Conservation (phyloP, 2,113 vertebrate genomes). For the Aspiorhynchus laticeps region DNA sequence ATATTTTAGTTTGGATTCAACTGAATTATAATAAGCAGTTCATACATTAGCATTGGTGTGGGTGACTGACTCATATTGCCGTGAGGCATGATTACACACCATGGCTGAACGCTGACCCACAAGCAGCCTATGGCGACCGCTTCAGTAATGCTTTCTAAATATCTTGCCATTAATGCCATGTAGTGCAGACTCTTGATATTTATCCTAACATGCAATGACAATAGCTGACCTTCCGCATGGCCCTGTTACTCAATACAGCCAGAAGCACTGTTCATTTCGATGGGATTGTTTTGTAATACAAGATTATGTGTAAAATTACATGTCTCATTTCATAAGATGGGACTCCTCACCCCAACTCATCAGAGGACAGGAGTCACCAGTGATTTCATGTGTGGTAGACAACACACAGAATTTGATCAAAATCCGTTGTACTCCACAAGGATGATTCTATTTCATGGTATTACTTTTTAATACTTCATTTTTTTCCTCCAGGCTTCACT, state of each 20-base stretch:
- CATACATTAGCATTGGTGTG: conserved; percentile 17
- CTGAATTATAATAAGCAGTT: conserved; percentile 11
- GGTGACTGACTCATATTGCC: conserved; percentile 9
- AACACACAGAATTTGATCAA: neutral
- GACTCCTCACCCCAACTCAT: neutral
- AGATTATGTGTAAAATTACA: neutral
- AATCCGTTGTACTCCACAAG: neutral
- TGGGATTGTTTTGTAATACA: neutral
- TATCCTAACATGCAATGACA: conserved; percentile 32
- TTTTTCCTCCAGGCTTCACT: conserved; percentile 32
- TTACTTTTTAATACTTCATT: conserved; percentile 30
- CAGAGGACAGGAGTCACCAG: neutral
- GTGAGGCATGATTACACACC: neutral
- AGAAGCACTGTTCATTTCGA: neutral
- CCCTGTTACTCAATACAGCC: conserved; percentile 3
- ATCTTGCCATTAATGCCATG: conserved; percentile 15
- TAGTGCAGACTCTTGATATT: neutral
- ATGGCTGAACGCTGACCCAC: neutral
- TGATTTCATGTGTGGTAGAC: neutral
- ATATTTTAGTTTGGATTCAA: neutral
- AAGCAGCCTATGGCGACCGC: neutral
- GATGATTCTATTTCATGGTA: conserved; percentile 26
- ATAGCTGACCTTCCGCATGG: neutral
- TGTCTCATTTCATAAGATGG: neutral
- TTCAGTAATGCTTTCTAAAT: conserved; percentile 7